These are phyloP conservation scores for Myoxocephalus aenaeus DNA, from an alignment of 2,797 vertebrate species.

Conservation along the genomic window DNA sequence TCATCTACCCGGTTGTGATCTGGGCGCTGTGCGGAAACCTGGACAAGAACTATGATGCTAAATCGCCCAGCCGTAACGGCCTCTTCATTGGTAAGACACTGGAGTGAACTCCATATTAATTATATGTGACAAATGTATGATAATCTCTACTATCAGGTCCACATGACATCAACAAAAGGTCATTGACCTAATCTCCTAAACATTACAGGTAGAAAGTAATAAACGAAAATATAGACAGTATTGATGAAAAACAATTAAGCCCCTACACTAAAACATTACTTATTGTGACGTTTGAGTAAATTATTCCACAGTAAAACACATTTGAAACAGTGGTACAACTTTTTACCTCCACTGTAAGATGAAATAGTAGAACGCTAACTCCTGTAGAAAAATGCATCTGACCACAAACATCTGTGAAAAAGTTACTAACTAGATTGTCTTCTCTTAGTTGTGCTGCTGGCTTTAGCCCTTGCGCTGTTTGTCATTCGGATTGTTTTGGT, in stretches of 20 bases:
- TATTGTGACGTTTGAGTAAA: background rate
- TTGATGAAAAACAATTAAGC: background rate
- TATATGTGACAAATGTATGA: background rate
- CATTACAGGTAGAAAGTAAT: background rate
- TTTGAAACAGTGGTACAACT: background rate
- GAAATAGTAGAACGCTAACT: background rate
- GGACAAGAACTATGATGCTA: constrained; percentile 72
- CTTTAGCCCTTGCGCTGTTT: constrained; percentile 66
- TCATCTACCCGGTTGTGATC: constrained; percentile 85
- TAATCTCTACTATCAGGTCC: background rate
- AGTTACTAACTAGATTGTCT: background rate
- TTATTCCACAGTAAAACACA: background rate
- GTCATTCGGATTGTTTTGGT: constrained; percentile 69
- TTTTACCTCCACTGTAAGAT: background rate
- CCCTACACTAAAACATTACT: background rate
- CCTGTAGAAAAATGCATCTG: background rate
- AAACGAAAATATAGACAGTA: background rate
- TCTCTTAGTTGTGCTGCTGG: constrained; percentile 72
- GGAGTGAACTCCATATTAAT: background rate
- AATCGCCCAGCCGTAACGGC: constrained; percentile 68
- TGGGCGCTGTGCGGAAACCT: constrained; percentile 82
- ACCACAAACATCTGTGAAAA: background rate
- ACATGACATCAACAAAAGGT: background rate
- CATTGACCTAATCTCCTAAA: background rate
- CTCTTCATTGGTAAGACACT: constrained; percentile 83